phyloP scores from a whole-genome alignment of 2,797 vertebrate species.

The Gallinago stenura region DNA sequence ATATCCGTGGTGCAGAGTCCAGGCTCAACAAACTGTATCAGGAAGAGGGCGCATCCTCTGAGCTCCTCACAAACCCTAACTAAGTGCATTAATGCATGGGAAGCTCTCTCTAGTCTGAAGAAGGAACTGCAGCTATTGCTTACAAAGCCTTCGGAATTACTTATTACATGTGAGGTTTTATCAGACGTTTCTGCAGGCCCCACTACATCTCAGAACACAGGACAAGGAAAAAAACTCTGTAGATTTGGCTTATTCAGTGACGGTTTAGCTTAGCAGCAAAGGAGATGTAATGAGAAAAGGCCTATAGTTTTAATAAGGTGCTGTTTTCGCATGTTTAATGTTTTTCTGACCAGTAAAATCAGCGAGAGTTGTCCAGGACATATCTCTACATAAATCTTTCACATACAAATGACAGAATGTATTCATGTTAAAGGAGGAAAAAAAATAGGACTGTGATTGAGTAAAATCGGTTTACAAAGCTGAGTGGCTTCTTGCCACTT shows the following conservation, averaged over 20 bases:
- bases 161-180: conserved; percentile 41
- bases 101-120: conserved; percentile 54
- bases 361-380: conserved; percentile 6
- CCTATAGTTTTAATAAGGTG: conserved; percentile 57
- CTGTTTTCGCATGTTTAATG: conserved; percentile 64
- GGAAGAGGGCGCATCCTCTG: conserved; percentile 6
- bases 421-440: conserved; percentile 52
- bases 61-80: conserved; percentile 57
- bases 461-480: conserved; percentile 73
- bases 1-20: conserved; percentile 40
- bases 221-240: neutral
- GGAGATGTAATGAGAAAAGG: conserved; percentile 41
- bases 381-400: conserved; percentile 38
- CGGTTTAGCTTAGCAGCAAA: conserved; percentile 41
- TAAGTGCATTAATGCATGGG: conserved; percentile 72
- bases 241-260: conserved; percentile 16
- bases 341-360: conserved; percentile 58
- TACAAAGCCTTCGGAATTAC: conserved; percentile 53
- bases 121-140: conserved; percentile 64
- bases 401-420: conserved; percentile 50
- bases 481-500: conserved; percentile 63
- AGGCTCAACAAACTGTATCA: conserved; percentile 36
- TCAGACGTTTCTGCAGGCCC: neutral
- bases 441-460: conserved; percentile 57
- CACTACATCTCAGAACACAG: conserved; percentile 29